Base-by-base conservation (phyloP, 1,140 invertebrate genomes). In the Rhagoletis pomonella region DNA sequence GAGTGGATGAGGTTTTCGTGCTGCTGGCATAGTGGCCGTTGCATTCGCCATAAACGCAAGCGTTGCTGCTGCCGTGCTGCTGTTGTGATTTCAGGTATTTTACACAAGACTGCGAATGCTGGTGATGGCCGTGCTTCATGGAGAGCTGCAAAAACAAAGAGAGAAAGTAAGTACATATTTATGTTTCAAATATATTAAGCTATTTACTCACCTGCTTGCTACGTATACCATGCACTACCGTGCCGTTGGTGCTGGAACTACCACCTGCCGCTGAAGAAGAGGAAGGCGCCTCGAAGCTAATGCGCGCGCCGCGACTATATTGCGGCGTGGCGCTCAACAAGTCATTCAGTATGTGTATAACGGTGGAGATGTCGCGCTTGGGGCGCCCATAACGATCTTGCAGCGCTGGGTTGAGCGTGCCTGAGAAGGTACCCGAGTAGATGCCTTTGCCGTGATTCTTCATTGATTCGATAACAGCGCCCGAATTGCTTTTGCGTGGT, bases 291-390 rank as follows among this genome's bases (percentile, higher is more conserved):
- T 94, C 93, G 85, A 94, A 93, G 85, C 93, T 93, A n/a, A 94
- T 93, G 87, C 93, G 90, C 39, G 93, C 93, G 17, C 92, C 93
- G 19, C 93, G 90, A 59, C 93, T 92, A 55, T 93, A 94, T n/a
- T 94, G 94, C 58, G 97, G 97, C 65, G 97, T 96, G 65, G 97
- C 97, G 93, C 97, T 98, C 42, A 99, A 94, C 88, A 99, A 94
- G 94, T 99, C 98, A 93, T 99, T 99, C 42, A 99, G 94, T 93
- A 99, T 99, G 93, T 99, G 98, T 87, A 99, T 98, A 86, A 99
- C 98, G 17, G 98, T 99, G 84, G 96, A 97, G 87, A 99, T 98
- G 93, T 98, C 97, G 19, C 97, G 95, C 90, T 98, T 97, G 10
- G 98, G 98, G 89, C 97, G 95, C 0, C 98, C 98, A 92, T 96